These are phyloP conservation scores for Sylvilagus floridanus DNA, from an alignment of 2,797 vertebrate genomes.

Conservation along the genomic window DNA sequence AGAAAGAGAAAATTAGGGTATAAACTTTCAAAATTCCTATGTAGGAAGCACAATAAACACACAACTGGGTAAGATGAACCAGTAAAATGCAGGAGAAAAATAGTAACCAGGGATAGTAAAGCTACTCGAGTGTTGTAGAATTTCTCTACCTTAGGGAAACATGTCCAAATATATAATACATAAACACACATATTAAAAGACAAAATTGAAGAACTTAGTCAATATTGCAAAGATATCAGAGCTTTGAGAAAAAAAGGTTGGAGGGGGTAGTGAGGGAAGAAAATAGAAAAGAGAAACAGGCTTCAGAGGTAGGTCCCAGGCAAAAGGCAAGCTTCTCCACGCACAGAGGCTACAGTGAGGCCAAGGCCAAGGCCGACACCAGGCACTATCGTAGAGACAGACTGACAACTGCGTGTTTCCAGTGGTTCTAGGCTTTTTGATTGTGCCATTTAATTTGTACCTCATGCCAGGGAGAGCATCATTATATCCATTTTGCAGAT, in stretches of 20 bases:
- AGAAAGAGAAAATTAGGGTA: not conserved
- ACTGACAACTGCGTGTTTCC: not conserved
- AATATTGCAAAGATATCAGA: not conserved
- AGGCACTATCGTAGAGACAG: accelerated
- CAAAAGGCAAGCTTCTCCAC: accelerated
- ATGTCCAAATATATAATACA: not conserved
- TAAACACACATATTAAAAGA: constrained; percentile 29
- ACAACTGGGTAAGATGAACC: not conserved
- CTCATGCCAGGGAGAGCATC: not conserved
- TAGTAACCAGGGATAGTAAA: not conserved
- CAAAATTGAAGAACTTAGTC: constrained; percentile 10
- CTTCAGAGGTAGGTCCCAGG: not conserved
- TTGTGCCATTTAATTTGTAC: not conserved
- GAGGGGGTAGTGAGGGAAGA: not conserved
- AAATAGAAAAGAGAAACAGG: not conserved
- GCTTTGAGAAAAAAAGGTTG: not conserved
- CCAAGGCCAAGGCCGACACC: too few species aligned
- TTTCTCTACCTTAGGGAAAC: constrained; percentile 42
- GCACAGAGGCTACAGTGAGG: not conserved
- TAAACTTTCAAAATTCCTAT: constrained; percentile 6
- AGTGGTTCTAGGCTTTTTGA: not conserved
- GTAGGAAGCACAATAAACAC: not conserved
- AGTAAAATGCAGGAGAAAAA: constrained; percentile 18
- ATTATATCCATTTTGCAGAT: not conserved
- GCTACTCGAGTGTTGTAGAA: not conserved